These are phyloP conservation scores for Boleophthalmus pectinirostris DNA, from an alignment of 2,113 vertebrate species.

Conservation along the genomic window DNA sequence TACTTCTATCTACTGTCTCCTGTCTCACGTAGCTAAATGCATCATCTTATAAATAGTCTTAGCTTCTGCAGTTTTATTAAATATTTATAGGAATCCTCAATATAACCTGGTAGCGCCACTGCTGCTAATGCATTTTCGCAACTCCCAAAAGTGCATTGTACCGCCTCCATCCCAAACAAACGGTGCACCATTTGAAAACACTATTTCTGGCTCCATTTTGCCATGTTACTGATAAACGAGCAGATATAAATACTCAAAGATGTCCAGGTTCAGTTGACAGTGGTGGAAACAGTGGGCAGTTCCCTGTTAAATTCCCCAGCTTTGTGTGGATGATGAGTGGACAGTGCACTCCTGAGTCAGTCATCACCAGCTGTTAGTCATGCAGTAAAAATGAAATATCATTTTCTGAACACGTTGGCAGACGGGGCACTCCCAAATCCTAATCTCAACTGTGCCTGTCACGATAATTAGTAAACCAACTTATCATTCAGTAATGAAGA, in stretches of 20 bases:
- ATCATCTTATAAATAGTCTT: background rate
- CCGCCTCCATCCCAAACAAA: background rate
- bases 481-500: background rate
- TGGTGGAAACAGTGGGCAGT: conserved; percentile 21
- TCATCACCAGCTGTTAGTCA: conserved; percentile 48
- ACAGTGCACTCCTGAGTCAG: conserved; percentile 41
- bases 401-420: conserved; percentile 4
- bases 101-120: background rate
- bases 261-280: conserved; percentile 13
- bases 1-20: background rate
- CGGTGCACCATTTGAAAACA: background rate
- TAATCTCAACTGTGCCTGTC: conserved; percentile 27
- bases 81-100: background rate
- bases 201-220: background rate
- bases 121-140: background rate
- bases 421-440: background rate
- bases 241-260: conserved; percentile 31
- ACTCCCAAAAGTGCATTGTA: background rate
- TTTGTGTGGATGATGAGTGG: conserved; percentile 42
- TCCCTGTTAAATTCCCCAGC: conserved; percentile 45
- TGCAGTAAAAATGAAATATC: conserved; percentile 32
- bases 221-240: conserved; percentile 1
- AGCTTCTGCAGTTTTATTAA: background rate
- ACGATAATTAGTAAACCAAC: background rate
- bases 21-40: background rate